Conservation (phyloP, 2,113 vertebrate genomes). For the Pseudonaja textilis region DNA sequence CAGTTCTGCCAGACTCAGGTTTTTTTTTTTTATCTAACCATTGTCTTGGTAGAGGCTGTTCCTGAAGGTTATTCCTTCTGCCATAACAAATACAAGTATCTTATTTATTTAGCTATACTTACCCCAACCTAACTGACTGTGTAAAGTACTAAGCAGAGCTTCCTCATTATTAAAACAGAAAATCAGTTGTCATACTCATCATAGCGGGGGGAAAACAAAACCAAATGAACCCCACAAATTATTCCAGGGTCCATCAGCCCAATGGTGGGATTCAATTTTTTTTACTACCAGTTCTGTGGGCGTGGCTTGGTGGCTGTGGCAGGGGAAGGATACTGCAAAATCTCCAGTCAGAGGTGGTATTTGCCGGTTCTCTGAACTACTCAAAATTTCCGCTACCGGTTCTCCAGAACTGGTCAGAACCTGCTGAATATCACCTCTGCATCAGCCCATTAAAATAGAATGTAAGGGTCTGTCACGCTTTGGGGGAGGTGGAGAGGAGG, state of each 20-base stretch:
- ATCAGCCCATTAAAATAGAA: background rate
- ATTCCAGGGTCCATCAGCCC: background rate
- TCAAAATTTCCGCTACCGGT: no score
- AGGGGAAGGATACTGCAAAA: no score
- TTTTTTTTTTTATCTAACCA: background rate
- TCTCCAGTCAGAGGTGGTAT: no score
- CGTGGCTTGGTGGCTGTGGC: no score
- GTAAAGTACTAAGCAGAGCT: background rate
- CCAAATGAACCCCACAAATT: background rate
- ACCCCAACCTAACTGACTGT: background rate
- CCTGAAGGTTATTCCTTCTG: background rate
- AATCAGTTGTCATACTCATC: background rate
- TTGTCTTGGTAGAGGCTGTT: background rate
- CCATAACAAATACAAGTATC: background rate
- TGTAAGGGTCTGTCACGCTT: background rate
- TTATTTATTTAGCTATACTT: background rate
- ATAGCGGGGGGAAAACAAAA: background rate
- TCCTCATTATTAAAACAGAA: background rate
- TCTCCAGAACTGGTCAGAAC: no score
- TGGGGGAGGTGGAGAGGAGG: background rate
- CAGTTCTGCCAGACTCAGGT: background rate
- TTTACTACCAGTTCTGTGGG: no score
- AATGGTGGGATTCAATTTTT: no score
- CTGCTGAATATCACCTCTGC: no score
- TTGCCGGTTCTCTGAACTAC: no score